Evolutionary conservation across 2,797 vertebrate genomes (phyloP).

Genomic region (Coregonus ussuriensis): DNA sequence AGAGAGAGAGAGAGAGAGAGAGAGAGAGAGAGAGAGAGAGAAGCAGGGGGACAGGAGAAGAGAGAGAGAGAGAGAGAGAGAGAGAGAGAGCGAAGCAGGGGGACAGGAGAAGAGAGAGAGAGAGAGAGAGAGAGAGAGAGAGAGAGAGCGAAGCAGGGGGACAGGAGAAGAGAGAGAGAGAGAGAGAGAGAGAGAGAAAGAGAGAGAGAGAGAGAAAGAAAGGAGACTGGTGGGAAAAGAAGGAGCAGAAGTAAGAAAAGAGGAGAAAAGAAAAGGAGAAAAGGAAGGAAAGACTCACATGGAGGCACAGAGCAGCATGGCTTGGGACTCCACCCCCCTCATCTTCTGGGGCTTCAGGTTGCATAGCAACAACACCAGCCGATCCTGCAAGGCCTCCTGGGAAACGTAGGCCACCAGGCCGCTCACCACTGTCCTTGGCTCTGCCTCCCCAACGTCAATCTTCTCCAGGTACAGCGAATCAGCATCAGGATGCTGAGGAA

Average conservation of each 20-base stretch:
- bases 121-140: too few relatives aligned
- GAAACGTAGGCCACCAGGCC: conserved; percentile 90
- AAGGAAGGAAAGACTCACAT: conserved; percentile 71
- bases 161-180: too few relatives aligned
- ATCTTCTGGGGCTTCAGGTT: conserved; percentile 98
- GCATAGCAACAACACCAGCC: conserved; percentile 90
- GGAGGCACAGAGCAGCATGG: conserved; percentile 94
- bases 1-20: too few relatives aligned
- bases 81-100: too few relatives aligned
- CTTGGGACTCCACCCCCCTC: conserved; percentile 94
- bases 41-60: too few relatives aligned
- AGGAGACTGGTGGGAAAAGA: too few relatives aligned
- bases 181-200: neutral
- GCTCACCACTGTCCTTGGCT: conserved; percentile 91
- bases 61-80: too few relatives aligned
- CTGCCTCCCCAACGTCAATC: conserved; percentile 89
- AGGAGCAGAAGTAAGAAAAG: too few relatives aligned
- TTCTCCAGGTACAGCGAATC: conserved; percentile 93
- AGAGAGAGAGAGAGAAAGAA: neutral
- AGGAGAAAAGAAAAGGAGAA: too few relatives aligned
- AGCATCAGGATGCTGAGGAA: conserved; percentile 89
- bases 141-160: too few relatives aligned
- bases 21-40: too few relatives aligned
- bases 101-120: too few relatives aligned
- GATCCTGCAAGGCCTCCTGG: conserved; percentile 86